Conservation (phyloP, 1,140 invertebrate species). For the Triops cancriformis region DNA sequence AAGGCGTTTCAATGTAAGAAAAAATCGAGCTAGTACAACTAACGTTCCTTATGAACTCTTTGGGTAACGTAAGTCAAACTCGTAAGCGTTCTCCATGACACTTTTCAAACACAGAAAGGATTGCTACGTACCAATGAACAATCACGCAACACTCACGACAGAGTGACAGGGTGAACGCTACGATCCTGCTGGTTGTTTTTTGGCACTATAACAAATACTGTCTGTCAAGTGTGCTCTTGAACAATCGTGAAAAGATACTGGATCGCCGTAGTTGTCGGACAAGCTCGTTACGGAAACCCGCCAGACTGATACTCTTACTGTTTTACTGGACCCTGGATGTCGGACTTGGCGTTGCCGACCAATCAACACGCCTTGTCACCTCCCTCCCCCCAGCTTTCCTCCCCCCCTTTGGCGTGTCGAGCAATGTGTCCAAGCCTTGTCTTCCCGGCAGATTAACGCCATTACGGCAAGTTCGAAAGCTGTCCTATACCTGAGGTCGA, state of each 20-base stretch:
- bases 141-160: background rate
- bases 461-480: background rate
- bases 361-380: background rate
- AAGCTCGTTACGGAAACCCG: background rate
- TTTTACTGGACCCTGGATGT: background rate
- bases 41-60: too few species aligned
- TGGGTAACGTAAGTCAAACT: too few species aligned
- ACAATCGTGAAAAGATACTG: conserved; percentile 1
- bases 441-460: background rate
- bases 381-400: background rate
- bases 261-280: background rate
- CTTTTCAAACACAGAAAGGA: too few species aligned
- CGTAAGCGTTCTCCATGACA: too few species aligned
- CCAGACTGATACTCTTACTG: background rate
- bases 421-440: background rate
- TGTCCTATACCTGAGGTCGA: background rate
- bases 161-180: too few species aligned
- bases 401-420: background rate
- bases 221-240: background rate
- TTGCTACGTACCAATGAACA: background rate
- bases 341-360: background rate
- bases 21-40: too few species aligned
- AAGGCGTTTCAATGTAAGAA: too few species aligned
- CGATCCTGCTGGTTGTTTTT: too few species aligned
- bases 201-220: too few species aligned